These are phyloP conservation scores for Rhabditophanes sp. DNA, from an alignment of 2,888 invertebrate genomes.

Conservation along the genomic window DNA sequence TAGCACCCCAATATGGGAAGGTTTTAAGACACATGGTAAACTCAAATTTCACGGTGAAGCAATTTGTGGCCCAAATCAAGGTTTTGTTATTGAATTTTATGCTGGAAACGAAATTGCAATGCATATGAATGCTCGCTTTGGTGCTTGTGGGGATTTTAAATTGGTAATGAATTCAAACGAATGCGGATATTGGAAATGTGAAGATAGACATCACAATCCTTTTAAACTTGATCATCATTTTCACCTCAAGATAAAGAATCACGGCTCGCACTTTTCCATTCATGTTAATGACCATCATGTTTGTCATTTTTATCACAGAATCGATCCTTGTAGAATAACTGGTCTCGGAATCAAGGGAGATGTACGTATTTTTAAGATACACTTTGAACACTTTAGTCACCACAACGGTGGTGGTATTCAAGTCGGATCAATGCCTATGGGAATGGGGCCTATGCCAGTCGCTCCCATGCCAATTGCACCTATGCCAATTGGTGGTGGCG, in stretches of 20 bases:
- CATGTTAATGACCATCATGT: conserved; percentile 3
- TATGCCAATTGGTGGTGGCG: too few relatives aligned
- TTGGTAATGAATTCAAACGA: conserved; percentile 6
- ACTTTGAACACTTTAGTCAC: conserved; percentile 5
- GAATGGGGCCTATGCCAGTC: too few relatives aligned
- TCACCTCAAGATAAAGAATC: conserved; percentile 4
- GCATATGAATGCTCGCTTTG: conserved; percentile 3
- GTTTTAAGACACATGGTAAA: conserved; percentile 3
- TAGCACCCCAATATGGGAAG: conserved; percentile 2
- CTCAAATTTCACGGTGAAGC: conserved; percentile 4
- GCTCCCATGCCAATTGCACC: too few relatives aligned
- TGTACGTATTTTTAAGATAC: conserved; percentile 1
- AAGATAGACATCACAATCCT: conserved; percentile 1
- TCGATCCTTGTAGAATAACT: conserved; percentile 1
- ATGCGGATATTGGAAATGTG: conserved; percentile 2
- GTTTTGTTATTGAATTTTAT: conserved; percentile 4
- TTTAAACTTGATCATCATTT: conserved; percentile 3
- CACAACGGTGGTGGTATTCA: conserved; percentile 5
- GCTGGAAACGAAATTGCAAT: conserved; percentile 3
- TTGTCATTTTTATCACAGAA: conserved; percentile 4
- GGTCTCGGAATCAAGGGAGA: conserved; percentile 4
- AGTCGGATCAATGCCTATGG: too few relatives aligned
- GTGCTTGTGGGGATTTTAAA: conserved; percentile 1
- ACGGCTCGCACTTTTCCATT: conserved; percentile 4
- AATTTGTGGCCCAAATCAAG: neutral